A percentile compares a stretch with the other conserved stretches of the same genome.
These are phyloP conservation scores for Sepioteuthis lessoniana DNA, from an alignment of 2,888 invertebrate genomes.

Conservation along the genomic window DNA sequence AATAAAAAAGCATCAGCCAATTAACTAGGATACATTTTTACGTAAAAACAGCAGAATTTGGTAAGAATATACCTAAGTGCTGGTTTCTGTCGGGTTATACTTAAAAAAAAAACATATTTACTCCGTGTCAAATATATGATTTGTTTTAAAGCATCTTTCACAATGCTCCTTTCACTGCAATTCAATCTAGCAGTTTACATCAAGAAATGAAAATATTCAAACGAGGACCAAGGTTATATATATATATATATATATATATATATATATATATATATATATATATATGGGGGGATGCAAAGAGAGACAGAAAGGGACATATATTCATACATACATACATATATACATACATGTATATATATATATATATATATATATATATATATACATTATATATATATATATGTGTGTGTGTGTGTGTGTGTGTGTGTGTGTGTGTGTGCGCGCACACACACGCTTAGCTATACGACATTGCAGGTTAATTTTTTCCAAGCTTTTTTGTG, in stretches of 20 bases:
- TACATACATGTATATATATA: conserved; percentile 14
- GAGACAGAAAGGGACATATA: background rate
- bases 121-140: too few relatives aligned
- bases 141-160: too few relatives aligned
- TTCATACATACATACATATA: background rate
- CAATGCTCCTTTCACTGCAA: too few relatives aligned
- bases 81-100: background rate
- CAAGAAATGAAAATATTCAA: too few relatives aligned
- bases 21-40: background rate
- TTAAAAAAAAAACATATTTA: too few relatives aligned
- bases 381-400: background rate
- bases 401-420: too few relatives aligned
- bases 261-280: conserved; percentile 40
- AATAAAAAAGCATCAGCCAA: too few relatives aligned
- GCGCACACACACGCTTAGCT: too few relatives aligned
- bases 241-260: conserved; percentile 41
- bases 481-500: too few relatives aligned
- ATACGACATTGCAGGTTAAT: too few relatives aligned
- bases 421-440: too few relatives aligned
- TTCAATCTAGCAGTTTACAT: too few relatives aligned
- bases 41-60: background rate
- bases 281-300: background rate
- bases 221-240: background rate
- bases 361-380: conserved; percentile 44
- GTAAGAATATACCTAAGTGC: background rate